Percentiles rank a stretch among this genome's conserved stretches.
phyloP scores from a whole-genome alignment of 1,140 invertebrate genomes.

The Brachionus manjavacas region DNA sequence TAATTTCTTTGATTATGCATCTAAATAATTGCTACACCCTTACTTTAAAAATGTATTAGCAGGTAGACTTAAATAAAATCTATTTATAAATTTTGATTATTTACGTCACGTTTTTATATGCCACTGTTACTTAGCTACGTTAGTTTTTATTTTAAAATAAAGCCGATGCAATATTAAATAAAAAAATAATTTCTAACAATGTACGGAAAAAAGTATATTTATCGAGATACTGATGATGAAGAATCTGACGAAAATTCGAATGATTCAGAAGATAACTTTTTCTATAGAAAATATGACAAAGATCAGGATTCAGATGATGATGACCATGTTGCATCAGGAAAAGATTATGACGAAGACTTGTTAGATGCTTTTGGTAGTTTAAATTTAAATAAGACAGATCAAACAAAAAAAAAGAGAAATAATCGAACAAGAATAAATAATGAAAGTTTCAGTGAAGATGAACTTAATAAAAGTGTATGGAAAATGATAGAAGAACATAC shows the following conservation, averaged over 20 bases:
- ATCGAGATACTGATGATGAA: neutral
- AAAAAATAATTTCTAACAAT: neutral
- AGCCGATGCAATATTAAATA: neutral
- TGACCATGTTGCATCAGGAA: neutral
- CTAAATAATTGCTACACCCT: too few relatives aligned
- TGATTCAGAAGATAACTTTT: neutral
- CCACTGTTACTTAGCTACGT: too few relatives aligned
- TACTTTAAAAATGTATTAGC: too few relatives aligned
- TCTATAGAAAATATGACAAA: too few relatives aligned
- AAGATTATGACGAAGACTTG: neutral
- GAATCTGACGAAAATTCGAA: neutral
- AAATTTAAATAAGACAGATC: neutral
- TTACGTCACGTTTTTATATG: too few relatives aligned
- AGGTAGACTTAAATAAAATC: too few relatives aligned
- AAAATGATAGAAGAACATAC: neutral
- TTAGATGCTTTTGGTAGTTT: neutral
- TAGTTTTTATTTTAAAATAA: neutral
- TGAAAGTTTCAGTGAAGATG: neutral
- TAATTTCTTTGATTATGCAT: too few relatives aligned
- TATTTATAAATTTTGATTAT: too few relatives aligned
- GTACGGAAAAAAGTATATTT: neutral
- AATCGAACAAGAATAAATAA: too few relatives aligned
- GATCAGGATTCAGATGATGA: too few relatives aligned
- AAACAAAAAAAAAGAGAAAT: too few relatives aligned
- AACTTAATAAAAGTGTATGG: neutral